A percentile compares a stretch with the other conserved stretches of the same genome.
These are phyloP conservation scores for Diprion similis DNA, from an alignment of 1,140 invertebrate species.

Conservation along the genomic window DNA sequence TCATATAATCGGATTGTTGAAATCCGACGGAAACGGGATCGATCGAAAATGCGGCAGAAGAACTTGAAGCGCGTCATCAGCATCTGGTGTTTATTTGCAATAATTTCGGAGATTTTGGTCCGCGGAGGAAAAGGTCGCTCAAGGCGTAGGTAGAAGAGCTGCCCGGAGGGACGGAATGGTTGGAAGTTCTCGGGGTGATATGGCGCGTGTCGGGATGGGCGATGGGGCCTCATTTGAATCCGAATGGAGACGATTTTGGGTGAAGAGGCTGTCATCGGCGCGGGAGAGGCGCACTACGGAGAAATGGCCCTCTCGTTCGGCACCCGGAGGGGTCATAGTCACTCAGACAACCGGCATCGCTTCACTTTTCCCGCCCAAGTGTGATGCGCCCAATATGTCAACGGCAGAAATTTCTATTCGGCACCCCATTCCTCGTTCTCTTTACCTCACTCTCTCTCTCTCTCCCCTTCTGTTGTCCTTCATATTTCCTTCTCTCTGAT, in stretches of 20 bases:
- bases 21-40: too few species aligned
- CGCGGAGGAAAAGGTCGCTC: neutral
- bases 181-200: conserved; percentile 32
- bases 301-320: conserved; percentile 36
- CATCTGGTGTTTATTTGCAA: conserved; percentile 2
- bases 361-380: conserved; percentile 30
- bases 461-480: neutral
- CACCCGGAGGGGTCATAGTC: conserved; percentile 10
- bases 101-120: neutral
- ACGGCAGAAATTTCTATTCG: conserved; percentile 43
- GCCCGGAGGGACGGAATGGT: too few species aligned
- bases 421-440: neutral
- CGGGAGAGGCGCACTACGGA: neutral
- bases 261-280: conserved; percentile 40
- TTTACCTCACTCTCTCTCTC: neutral
- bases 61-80: neutral
- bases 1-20: too few species aligned
- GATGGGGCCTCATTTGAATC: conserved; percentile 56
- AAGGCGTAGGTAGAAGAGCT: too few species aligned
- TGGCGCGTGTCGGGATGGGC: conserved; percentile 52
- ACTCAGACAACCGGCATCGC: conserved; percentile 22
- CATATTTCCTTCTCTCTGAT: too few species aligned
- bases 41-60: too few species aligned
- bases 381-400: conserved; percentile 56
- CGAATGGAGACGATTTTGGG: conserved; percentile 57